These are phyloP conservation scores for Steromphala cineraria DNA, from an alignment of 2,888 invertebrate genomes.

Conservation along the genomic window DNA sequence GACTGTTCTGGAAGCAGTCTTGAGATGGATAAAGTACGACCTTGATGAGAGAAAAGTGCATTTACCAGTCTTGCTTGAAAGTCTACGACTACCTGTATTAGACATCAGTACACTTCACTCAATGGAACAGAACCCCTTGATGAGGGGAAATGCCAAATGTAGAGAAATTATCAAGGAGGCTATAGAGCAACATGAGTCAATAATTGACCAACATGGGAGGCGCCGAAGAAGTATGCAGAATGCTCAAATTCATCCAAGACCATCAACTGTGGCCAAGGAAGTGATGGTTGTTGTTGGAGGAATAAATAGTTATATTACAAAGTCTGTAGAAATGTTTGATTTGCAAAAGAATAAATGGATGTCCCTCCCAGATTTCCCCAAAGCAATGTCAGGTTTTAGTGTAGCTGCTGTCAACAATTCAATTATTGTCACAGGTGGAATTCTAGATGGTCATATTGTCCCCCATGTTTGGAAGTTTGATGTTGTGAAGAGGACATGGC, in stretches of 20 bases:
- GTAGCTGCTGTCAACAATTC: slow-evolving; percentile 65
- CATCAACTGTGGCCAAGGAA: slow-evolving; percentile 74
- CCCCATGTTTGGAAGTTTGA: slow-evolving; percentile 72
- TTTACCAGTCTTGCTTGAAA: slow-evolving; percentile 59
- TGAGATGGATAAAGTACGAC: slow-evolving; percentile 71
- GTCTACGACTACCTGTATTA: slow-evolving; percentile 68
- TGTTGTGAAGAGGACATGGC: slow-evolving; percentile 67
- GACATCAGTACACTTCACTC: slow-evolving; percentile 62
- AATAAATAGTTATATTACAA: slow-evolving; percentile 56
- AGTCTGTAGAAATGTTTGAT: slow-evolving; percentile 72
- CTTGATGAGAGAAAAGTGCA: slow-evolving; percentile 58
- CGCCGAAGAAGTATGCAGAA: slow-evolving; percentile 71
- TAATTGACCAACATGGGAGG: slow-evolving; percentile 67
- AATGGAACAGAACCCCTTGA: slow-evolving; percentile 62
- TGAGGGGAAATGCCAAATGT: slow-evolving; percentile 62
- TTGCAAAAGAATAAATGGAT: slow-evolving; percentile 71
- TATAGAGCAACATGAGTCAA: slow-evolving; percentile 62
- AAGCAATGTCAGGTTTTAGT: slow-evolving; percentile 66
- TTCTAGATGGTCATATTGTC: slow-evolving; percentile 67
- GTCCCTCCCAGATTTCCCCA: slow-evolving; percentile 67
- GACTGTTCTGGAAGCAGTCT: slow-evolving; percentile 70
- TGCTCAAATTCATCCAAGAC: slow-evolving; percentile 65
- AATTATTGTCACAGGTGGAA: slow-evolving; percentile 72
- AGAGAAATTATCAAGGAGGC: slow-evolving; percentile 64
- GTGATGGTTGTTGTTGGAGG: slow-evolving; percentile 72